These are phyloP conservation scores for Solenodon paradoxus DNA, from an alignment of 2,113 vertebrate genomes.

Conservation along the genomic window DNA sequence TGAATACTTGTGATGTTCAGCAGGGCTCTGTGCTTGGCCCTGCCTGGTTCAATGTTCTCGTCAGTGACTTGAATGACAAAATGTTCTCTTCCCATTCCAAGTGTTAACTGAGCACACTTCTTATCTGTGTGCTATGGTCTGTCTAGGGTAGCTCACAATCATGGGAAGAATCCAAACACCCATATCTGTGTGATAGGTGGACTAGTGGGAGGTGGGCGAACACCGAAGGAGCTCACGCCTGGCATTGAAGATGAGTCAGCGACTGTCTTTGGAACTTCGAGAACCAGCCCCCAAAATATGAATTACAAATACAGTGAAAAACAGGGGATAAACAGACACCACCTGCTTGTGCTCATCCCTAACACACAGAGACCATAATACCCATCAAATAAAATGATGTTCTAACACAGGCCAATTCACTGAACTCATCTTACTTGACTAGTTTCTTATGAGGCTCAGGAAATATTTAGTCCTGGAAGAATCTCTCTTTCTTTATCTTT, in stretches of 20 bases:
- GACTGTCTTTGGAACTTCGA: background rate
- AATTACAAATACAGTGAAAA: background rate
- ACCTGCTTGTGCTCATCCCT: background rate
- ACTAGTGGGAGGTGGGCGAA: background rate
- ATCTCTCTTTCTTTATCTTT: background rate
- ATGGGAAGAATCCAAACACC: background rate
- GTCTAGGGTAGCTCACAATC: background rate
- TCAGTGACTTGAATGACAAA: background rate
- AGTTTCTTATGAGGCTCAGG: background rate
- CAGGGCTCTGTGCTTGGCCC: background rate
- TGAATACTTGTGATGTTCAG: background rate
- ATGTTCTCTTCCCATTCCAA: background rate
- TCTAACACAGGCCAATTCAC: background rate
- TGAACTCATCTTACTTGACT: background rate
- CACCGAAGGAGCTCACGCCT: accelerated
- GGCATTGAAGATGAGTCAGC: background rate
- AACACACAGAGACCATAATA: background rate
- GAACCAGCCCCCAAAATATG: background rate
- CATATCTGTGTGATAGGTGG: background rate
- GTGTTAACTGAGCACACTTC: background rate
- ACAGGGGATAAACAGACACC: background rate
- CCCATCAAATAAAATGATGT: background rate
- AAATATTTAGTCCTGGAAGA: background rate
- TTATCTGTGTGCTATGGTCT: background rate
- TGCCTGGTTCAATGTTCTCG: background rate